Evolutionary conservation across 2,888 invertebrate genomes (phyloP).

Genomic region (Micropterix aruncella): DNA sequence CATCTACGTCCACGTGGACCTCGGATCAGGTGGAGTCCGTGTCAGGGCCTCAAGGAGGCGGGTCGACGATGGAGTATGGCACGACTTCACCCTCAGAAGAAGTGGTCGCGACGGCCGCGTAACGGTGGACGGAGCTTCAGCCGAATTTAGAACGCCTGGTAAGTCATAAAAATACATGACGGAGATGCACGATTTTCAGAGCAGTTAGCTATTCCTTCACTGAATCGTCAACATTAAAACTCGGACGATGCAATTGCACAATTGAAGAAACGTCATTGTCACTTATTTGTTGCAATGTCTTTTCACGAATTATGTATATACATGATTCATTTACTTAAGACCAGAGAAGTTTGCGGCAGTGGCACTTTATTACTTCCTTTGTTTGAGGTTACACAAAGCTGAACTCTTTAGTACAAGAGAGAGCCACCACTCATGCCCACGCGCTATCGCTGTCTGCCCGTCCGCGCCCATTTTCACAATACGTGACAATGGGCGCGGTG

Average conservation of each 20-base stretch:
- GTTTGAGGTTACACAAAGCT: too few relatives aligned
- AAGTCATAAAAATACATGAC: slow-evolving; percentile 10
- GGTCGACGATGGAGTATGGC: slow-evolving; percentile 89
- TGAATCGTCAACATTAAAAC: too few relatives aligned
- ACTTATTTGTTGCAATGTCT: slow-evolving; percentile 8
- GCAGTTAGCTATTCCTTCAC: too few relatives aligned
- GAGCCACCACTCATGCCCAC: too few relatives aligned
- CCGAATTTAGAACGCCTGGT: slow-evolving; percentile 83
- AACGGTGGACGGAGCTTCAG: slow-evolving; percentile 76
- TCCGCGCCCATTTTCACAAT: too few relatives aligned
- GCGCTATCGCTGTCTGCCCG: too few relatives aligned
- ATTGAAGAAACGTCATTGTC: slow-evolving; percentile 11
- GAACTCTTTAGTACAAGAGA: too few relatives aligned
- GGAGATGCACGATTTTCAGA: not conserved
- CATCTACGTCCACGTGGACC: slow-evolving; percentile 81
- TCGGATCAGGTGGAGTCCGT: slow-evolving; percentile 83
- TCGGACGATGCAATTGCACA: not conserved
- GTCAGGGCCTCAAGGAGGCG: slow-evolving; percentile 68
- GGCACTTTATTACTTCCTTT: too few relatives aligned
- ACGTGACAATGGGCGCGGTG: too few relatives aligned
- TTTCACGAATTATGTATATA: too few relatives aligned
- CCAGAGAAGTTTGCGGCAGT: too few relatives aligned
- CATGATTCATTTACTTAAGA: too few relatives aligned
- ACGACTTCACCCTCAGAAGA: slow-evolving; percentile 73
- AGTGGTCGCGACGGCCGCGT: slow-evolving; percentile 75